phyloP scores from a whole-genome alignment of 1,140 invertebrate genomes.

The Trigoniulus corallinus region DNA sequence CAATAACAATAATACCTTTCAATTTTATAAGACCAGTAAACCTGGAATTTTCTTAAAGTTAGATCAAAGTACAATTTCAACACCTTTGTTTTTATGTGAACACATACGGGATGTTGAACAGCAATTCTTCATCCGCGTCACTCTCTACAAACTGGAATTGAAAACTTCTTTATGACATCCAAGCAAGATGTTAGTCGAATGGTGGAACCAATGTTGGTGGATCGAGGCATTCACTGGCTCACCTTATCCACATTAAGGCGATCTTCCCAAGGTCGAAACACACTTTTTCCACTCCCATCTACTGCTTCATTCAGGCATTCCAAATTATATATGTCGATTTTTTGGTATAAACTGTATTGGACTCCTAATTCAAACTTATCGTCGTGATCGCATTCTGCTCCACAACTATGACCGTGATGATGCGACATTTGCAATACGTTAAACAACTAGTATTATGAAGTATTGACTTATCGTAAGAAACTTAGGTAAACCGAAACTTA shows the following conservation, averaged over 20 bases:
- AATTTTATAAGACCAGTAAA: constrained; percentile 89
- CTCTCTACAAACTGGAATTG: constrained; percentile 71
- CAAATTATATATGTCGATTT: constrained; percentile 75
- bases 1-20: constrained; percentile 79
- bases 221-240: constrained; percentile 37
- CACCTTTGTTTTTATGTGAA: constrained; percentile 1
- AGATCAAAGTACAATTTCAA: background rate
- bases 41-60: constrained; percentile 23
- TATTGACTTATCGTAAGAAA: no score
- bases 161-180: background rate
- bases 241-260: constrained; percentile 51
- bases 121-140: constrained; percentile 80
- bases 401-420: constrained; percentile 15
- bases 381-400: constrained; percentile 29
- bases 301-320: constrained; percentile 75
- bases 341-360: constrained; percentile 70
- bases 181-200: background rate
- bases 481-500: no score
- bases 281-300: constrained; percentile 65
- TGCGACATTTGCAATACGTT: no score
- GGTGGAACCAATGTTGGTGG: background rate
- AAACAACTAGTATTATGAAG: no score
- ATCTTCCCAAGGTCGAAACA: constrained; percentile 88
- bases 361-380: constrained; percentile 57
- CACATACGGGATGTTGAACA: constrained; percentile 82